Percentiles rank a stretch among this genome's conserved stretches.
These are phyloP conservation scores for Tenthredo scrophulariae DNA, from an alignment of 2,888 invertebrate species.

Conservation along the genomic window DNA sequence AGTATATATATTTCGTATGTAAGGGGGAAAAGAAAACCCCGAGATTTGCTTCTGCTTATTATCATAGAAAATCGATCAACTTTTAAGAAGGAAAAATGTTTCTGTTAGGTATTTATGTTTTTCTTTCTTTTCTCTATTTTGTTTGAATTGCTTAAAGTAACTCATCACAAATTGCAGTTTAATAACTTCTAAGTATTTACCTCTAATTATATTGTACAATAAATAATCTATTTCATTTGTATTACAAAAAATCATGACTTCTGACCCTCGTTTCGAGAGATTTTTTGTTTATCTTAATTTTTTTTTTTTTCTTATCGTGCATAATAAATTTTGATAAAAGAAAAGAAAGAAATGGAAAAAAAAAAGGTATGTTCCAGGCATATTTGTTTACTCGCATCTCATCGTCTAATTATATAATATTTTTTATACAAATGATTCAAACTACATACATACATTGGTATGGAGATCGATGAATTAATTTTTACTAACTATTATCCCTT, in stretches of 20 bases:
- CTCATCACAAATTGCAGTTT: slow-evolving; percentile 2
- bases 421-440: not conserved
- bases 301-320: not conserved
- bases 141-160: not conserved
- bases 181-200: slow-evolving; percentile 16
- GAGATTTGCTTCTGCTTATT: not conserved
- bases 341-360: not conserved
- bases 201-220: slow-evolving; percentile 15
- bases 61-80: not conserved
- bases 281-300: not conserved
- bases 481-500: not conserved
- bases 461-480: not conserved
- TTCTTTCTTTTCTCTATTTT: not conserved
- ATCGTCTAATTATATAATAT: not conserved
- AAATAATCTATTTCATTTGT: slow-evolving; percentile 33
- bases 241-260: not conserved
- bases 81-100: not conserved
- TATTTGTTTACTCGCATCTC: not conserved
- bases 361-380: not conserved
- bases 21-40: not conserved
- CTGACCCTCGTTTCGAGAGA: not conserved
- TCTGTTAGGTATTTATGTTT: not conserved
- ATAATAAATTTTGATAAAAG: not conserved
- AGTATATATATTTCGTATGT: not conserved
- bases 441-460: not conserved